Evolutionary conservation across 2,888 invertebrate species (phyloP).

Genomic region (Formica aserva): DNA sequence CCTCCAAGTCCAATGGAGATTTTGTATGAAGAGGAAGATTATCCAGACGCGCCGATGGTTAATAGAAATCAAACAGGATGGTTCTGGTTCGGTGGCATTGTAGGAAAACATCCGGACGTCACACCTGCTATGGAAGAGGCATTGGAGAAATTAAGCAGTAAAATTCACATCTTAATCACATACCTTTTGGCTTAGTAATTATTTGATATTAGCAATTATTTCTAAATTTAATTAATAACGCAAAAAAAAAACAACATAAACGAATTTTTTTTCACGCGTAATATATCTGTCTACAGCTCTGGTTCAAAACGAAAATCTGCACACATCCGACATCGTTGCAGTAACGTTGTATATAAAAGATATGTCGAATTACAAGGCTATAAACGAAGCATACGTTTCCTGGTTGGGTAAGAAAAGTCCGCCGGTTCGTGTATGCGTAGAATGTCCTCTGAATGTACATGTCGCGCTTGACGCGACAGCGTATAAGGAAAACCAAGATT

Average conservation of each 20-base stretch:
- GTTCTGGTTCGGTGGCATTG: constrained; percentile 94
- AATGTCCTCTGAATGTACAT: constrained; percentile 92
- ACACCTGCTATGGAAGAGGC: constrained; percentile 90
- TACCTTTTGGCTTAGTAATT: constrained; percentile 55
- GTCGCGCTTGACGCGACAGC: constrained; percentile 92
- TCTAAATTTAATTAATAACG: not conserved
- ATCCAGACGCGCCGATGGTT: constrained; percentile 88
- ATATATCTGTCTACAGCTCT: constrained; percentile 75
- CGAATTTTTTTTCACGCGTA: constrained; percentile 7
- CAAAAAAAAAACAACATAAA: too few relatives aligned
- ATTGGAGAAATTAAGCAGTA: constrained; percentile 92
- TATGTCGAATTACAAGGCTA: constrained; percentile 91
- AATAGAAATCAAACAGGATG: constrained; percentile 92
- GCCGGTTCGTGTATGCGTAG: constrained; percentile 94
- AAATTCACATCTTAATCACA: constrained; percentile 76
- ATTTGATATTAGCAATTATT: constrained; percentile 42
- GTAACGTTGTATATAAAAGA: constrained; percentile 94
- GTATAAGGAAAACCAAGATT: constrained; percentile 85
- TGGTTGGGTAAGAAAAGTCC: constrained; percentile 92
- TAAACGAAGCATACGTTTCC: constrained; percentile 92
- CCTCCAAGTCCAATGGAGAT: constrained; percentile 86
- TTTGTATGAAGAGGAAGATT: constrained; percentile 88
- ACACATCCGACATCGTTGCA: constrained; percentile 90
- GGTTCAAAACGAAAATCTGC: constrained; percentile 82
- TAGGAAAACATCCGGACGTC: constrained; percentile 90